These are phyloP conservation scores for Seira sanloemensis DNA, from an alignment of 2,888 invertebrate species.

Conservation along the genomic window DNA sequence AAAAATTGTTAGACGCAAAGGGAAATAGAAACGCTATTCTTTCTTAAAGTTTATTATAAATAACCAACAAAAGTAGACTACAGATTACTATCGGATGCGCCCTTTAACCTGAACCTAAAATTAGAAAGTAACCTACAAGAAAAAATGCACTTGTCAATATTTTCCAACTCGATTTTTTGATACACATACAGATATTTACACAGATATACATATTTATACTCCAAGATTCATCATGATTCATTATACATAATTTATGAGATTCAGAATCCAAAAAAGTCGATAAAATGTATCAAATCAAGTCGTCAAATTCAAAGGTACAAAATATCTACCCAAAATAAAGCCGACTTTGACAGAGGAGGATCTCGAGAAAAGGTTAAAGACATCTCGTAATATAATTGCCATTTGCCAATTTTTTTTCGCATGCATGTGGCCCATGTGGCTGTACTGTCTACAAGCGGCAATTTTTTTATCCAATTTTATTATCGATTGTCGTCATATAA, in stretches of 20 bases:
- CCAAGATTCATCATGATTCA: not conserved
- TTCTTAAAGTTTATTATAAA: not conserved
- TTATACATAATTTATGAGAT: constrained; percentile 44
- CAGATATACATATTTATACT: too few relatives aligned
- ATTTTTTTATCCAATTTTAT: not conserved
- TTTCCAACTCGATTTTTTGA: not conserved
- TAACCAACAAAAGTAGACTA: not conserved
- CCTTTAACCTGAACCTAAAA: too few relatives aligned
- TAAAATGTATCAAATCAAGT: not conserved
- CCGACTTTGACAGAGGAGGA: not conserved
- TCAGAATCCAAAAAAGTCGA: constrained; percentile 24
- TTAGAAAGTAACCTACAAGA: not conserved
- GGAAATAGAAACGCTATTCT: not conserved
- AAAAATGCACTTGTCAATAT: not conserved
- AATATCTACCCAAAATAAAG: not conserved
- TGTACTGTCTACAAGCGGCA: not conserved
- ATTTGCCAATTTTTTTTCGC: constrained; percentile 42
- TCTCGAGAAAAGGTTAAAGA: constrained; percentile 53
- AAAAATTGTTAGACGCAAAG: not conserved
- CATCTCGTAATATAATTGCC: constrained; percentile 39
- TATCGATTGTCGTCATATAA: constrained; percentile 4
- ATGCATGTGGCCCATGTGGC: constrained; percentile 13
- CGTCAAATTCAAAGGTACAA: not conserved
- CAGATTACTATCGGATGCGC: not conserved
- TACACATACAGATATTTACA: not conserved